These are phyloP conservation scores for Poeciliopsis gracilis DNA, from an alignment of 2,797 vertebrate genomes.

Conservation along the genomic window DNA sequence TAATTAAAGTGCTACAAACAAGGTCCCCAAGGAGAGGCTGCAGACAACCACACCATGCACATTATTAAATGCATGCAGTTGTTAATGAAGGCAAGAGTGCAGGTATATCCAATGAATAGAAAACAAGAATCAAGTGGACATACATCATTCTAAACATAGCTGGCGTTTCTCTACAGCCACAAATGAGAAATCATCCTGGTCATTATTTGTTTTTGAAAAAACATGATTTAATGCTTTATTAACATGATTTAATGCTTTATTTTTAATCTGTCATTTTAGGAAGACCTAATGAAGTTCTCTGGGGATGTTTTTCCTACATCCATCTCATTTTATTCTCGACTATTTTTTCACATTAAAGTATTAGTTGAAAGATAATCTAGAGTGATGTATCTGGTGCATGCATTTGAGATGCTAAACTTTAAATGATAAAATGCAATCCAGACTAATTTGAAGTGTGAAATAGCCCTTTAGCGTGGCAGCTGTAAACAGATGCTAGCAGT, in stretches of 20 bases:
- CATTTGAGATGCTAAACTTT: not conserved
- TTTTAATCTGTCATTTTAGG: not conserved
- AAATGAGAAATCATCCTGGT: not conserved
- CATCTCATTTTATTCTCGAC: not conserved
- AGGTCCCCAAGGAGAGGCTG: conserved; percentile 57
- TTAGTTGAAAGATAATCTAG: not conserved
- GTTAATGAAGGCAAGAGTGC: conserved; percentile 50
- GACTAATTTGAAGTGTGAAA: not conserved
- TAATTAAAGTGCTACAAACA: conserved; percentile 76
- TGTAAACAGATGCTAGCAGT: not conserved
- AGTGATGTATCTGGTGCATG: not conserved
- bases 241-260: not conserved
- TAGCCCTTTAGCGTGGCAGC: not conserved
- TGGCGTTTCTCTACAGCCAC: not conserved
- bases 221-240: conserved; percentile 30
- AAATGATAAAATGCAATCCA: not conserved
- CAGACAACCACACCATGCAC: conserved; percentile 34
- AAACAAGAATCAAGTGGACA: conserved; percentile 31
- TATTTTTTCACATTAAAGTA: not conserved
- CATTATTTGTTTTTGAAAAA: conserved; percentile 5
- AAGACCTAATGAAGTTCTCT: not conserved
- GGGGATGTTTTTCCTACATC: not conserved
- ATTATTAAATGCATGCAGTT: conserved; percentile 33
- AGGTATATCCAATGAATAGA: conserved; percentile 25
- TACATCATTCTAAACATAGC: conserved; percentile 6